Evolutionary conservation across 2,888 invertebrate genomes (phyloP), one percentile per base, ranked within the genome.

Genomic region (Sepiola atlantica): DNA sequence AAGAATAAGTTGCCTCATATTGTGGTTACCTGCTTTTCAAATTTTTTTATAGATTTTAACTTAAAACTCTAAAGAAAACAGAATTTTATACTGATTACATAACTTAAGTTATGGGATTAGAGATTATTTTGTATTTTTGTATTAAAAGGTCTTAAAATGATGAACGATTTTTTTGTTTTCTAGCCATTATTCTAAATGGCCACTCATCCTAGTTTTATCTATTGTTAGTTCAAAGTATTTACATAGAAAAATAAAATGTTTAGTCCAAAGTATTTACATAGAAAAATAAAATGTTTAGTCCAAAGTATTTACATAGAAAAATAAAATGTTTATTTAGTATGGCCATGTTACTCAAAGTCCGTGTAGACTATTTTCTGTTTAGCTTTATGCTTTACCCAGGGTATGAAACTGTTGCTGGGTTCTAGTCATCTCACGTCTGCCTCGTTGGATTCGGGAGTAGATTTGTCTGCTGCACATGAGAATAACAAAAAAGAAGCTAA

Each of bases 341-440:
- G 32, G n/a, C n/a, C n/a, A 77, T 77, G 16, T 32, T 77, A 77
- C 77, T n/a, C 10, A 16, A 77, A 77, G 32, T n/a, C n/a, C n/a
- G 77, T 77, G 77, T 77, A 77, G 77, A 32, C n/a, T 77, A n/a
- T 77, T 77, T 45, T 45, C 8, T 77, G 77, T 77, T 32, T 32
- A n/a, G 77, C 77, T 77, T 16, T 77, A n/a, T 77, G 32, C 14
- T 45, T n/a, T 32, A n/a, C n/a, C 77, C 77, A 61, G 61, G 61
- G 61, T n/a, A 77, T n/a, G 77, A 32, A 77, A 77, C 77, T 77
- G 77, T n/a, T 77, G 77, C 77, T 77, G 77, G n/a, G 77, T 77
- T 77, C 77, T 77, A 77, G 77, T 77, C 77, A 77, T 77, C 77
- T 77, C 77, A n/a, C 77, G 2, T 45, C 77, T 77, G n/a, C n/a